A percentile compares a stretch with the other conserved stretches of the same genome.
Conservation (phyloP, 2,113 vertebrate genomes). For the Pelecanus crispus region DNA sequence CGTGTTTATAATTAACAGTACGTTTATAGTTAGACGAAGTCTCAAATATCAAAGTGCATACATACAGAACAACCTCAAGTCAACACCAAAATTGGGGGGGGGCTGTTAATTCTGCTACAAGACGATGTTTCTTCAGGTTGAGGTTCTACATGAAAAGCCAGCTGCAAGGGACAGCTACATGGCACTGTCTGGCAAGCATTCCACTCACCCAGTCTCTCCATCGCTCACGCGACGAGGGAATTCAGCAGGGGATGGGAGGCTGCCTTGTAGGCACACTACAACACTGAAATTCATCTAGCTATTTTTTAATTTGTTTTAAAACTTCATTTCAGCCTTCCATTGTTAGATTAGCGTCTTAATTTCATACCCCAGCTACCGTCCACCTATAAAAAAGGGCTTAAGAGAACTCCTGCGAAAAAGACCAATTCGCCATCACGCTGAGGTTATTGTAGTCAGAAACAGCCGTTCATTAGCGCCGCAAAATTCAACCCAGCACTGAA, state of each 20-base stretch:
- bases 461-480: not conserved
- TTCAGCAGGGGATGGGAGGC: too few relatives aligned
- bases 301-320: too few relatives aligned
- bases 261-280: not conserved
- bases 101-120: not conserved
- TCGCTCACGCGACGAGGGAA: fast-evolving
- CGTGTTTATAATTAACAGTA: not conserved
- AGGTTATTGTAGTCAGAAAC: too few relatives aligned
- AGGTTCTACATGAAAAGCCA: not conserved
- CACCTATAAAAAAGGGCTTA: too few relatives aligned
- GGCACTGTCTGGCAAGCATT: not conserved
- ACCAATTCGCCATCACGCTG: not conserved
- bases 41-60: not conserved
- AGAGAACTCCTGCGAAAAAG: too few relatives aligned
- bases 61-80: not conserved
- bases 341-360: too few relatives aligned
- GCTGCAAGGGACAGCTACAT: fast-evolving
- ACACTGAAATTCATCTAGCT: too few relatives aligned
- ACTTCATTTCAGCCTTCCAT: not conserved
- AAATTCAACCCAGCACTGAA: not conserved
- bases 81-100: not conserved
- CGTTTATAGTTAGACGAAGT: not conserved
- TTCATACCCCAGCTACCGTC: not conserved
- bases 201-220: not conserved
- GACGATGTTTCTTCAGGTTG: not conserved